Base-by-base conservation (phyloP, 2,113 vertebrate genomes). In the Puffinus mauretanicus region DNA sequence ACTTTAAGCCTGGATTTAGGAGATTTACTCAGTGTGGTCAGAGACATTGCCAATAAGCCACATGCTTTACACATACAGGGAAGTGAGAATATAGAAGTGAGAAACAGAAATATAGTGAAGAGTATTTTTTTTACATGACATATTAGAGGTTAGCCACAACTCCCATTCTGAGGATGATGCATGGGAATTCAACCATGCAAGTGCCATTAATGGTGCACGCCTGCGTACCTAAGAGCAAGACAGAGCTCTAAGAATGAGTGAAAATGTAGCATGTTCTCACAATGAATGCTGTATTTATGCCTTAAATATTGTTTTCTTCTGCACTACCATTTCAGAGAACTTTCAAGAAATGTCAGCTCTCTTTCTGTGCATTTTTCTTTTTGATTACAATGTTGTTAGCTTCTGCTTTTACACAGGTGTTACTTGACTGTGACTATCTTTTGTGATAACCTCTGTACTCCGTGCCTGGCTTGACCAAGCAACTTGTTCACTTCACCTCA, bases 151-250 rank as follows among this genome's bases (percentile, higher is more conserved):
- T 94, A 95, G 76, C 79, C 75, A 70, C 86, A 93, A 3, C 80
- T 95, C 72, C 73, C 21, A 11, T 94, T 95, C 86, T 52, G 73
- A 93, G 92, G 58, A 40, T 67, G 71, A 69, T 71, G 44, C 15
- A 72, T 93, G 78, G 83, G 88, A 97, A 90, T 91, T 95, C 57
- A 92, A 1, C 81, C 90, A 58, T 80, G 93, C 58, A 49, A 88
- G 86, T 92, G 69, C 84, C 88, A 84, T 97, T 95, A 94, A 93
- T 82, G 82, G 51, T 40, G 16, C 79, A 90, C 0, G 54, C 49
- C 91, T 86, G 69, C 7, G 1, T 73, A 60, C 73, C 88, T 90
- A 40, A 94, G 60, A 93, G 90, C 70, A 66, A 78, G 81, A 49
- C 57, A 82, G 34, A 86, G 78, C 51, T 88, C 49, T 61, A 65